A percentile compares a stretch with the other conserved stretches of the same genome.
Conservation (phyloP, 2,113 vertebrate species). For the Prunella fulvescens region DNA sequence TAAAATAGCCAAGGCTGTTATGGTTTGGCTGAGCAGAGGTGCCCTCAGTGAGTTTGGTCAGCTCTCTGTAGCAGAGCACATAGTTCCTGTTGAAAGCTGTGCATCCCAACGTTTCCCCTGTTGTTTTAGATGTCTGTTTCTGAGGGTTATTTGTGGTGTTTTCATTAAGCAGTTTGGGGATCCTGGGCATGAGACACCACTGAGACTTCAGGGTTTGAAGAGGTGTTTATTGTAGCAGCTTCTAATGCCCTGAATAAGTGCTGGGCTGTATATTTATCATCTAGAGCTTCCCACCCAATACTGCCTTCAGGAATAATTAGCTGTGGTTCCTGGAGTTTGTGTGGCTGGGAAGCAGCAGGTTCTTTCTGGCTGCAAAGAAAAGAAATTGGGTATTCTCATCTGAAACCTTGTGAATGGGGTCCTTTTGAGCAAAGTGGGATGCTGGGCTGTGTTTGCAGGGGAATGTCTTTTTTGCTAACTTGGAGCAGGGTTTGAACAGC, state of each 20-base stretch:
- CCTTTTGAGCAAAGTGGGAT: background rate
- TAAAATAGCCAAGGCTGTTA: background rate
- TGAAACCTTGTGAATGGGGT: background rate
- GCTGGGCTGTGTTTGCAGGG: background rate
- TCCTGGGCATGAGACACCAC: background rate
- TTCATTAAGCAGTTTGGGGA: background rate
- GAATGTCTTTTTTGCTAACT: background rate
- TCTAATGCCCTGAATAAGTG: background rate
- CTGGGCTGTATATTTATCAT: background rate
- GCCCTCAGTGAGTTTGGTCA: background rate
- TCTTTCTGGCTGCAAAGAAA: background rate
- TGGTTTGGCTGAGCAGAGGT: background rate
- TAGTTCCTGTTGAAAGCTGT: background rate
- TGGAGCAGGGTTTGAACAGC: background rate
- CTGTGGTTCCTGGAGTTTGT: background rate
- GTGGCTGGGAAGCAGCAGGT: background rate
- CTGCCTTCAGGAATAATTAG: background rate
- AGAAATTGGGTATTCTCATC: background rate
- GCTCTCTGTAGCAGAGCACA: background rate
- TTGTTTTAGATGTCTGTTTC: background rate
- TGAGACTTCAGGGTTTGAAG: background rate
- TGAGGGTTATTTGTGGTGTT: accelerated
- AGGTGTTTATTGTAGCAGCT: background rate
- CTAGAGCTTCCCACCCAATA: background rate
- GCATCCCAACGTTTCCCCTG: background rate